Base-by-base conservation (phyloP, 1,140 invertebrate species). In the Dryas iulia region DNA sequence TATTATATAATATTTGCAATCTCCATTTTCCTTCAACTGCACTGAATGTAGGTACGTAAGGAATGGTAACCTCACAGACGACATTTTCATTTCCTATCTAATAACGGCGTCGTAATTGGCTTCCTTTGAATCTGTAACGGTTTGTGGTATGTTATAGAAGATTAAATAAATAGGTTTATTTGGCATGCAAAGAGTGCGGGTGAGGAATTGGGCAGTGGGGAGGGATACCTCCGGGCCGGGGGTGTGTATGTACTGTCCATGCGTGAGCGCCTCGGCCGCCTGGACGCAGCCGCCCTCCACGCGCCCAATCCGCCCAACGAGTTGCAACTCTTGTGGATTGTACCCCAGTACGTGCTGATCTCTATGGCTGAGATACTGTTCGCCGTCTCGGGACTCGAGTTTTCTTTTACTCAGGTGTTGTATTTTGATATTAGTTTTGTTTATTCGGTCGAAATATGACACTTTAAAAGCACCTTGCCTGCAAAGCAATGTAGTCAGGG, bases 281-380 rank as follows among this genome's bases (percentile, higher is more conserved):
- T 90, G 28, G 88, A 90, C 35, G 78, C 77, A 0, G 86, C 85
- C 0, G 84, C 84, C 10, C 78, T 90, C 8, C 87, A 90, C 62
- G 84, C 86, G 1, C 81, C 96, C 0, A 95, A 96, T 3, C 77
- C 92, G 11, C 94, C 95, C 2, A 97, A 96, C 76, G 94, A 93
- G 0, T 83, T 98, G 12, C 95, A 95, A 57, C 96, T 98, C 63
- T 82, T 97, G 0, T 97, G 95, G 95, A 93, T 98, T 66, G 85
- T 98, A n/a, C 97, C 97, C 0, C 97, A 98, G 84, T 98, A 98
- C 83, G 81, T 98, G 14, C 89, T 98, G 0, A 95, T 98, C 39
- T 98, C 97, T 0, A 89, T 95, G n/a, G 97, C 94, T 0, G 93
- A 93, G 74, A 92, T 99, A 12, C 96, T 99, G 94, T 98, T 98